Conservation (phyloP, 1,140 invertebrate genomes). For the Dinoponera quadriceps region DNA sequence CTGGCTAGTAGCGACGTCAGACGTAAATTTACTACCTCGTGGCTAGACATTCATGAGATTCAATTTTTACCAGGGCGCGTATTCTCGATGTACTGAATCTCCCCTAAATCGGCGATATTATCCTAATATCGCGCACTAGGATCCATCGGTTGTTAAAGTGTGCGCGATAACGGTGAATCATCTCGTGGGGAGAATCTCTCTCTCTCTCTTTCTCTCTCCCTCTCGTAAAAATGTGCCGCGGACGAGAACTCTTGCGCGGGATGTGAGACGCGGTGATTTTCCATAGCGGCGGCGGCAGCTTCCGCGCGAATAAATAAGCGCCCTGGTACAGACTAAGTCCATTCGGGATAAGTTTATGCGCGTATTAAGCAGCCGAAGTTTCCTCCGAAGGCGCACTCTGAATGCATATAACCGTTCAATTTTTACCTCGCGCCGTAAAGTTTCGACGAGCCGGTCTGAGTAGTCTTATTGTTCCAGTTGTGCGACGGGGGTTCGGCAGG, state of each 20-base stretch:
- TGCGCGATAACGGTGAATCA: no score
- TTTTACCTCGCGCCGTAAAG: constrained; percentile 44
- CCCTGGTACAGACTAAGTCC: constrained; percentile 19
- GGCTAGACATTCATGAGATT: no score
- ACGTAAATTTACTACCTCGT: no score
- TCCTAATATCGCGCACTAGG: no score
- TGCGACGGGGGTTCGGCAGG: not conserved
- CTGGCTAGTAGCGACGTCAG: no score
- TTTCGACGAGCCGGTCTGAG: constrained; percentile 40
- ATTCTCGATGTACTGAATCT: no score
- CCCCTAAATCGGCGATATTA: no score
- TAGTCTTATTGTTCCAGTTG: constrained; percentile 39
- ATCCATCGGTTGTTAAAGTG: no score
- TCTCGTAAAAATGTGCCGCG: not conserved
- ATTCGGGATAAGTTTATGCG: constrained; percentile 42
- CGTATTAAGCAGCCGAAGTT: constrained; percentile 56
- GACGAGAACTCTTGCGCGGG: not conserved
- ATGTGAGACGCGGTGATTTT: not conserved
- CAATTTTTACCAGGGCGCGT: no score
- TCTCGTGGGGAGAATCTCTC: no score
- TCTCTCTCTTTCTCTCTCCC: no score
- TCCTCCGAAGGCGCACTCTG: constrained; percentile 53
- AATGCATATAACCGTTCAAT: constrained; percentile 63
- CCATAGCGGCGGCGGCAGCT: not conserved
- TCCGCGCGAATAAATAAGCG: constrained; percentile 17